Base-by-base conservation (phyloP, 1,140 invertebrate genomes). In the Campoletis sonorensis region DNA sequence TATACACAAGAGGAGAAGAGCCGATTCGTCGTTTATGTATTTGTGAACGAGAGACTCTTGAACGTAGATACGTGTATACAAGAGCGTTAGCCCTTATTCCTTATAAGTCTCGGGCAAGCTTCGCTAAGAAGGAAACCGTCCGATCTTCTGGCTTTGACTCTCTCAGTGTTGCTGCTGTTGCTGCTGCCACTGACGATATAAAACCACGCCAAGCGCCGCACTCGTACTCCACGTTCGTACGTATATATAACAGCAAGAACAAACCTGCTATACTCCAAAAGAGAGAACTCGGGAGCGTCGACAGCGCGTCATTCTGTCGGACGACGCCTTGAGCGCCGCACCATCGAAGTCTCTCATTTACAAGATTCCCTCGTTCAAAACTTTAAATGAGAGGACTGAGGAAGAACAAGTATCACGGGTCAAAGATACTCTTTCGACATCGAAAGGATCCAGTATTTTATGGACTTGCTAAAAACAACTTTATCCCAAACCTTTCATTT, bases 91-190 rank as follows among this genome's bases (percentile, higher is more conserved):
- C 80, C 83, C 81, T 82, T 84, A 82, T 82, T 72, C 83, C 80
- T 77, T 82, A 82, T 84, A 84, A 84, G 80, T 82, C 64, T 76
- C 70, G 78, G 33, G 80, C 67, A 80, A 83, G 71, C 76, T 81
- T 76, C 37, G 78, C 76, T 54, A 73, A 82, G 78, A 81, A 82
- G 79, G 79, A 84, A 84, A 84, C 82, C 77, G 79, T 82, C 79
- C 30, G 54, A 61, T 64, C 76, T 67, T 16, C 27, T 30, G 26
- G 45, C 67, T 84, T 68, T 23, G 51, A 51, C 27, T 81, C 79
- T 83, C 58, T 40, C 58, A 79, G 40, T 64, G 72, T 54, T 77
- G 37, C 27, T n/a, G 73, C 26, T 77, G 73, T 54, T 67, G 27
- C 30, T 77, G 73, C 54, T 67, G 27, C 30, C 49, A 40, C 54